phyloP scores from a whole-genome alignment of 2,888 invertebrate species.

The Thelaira solivaga region DNA sequence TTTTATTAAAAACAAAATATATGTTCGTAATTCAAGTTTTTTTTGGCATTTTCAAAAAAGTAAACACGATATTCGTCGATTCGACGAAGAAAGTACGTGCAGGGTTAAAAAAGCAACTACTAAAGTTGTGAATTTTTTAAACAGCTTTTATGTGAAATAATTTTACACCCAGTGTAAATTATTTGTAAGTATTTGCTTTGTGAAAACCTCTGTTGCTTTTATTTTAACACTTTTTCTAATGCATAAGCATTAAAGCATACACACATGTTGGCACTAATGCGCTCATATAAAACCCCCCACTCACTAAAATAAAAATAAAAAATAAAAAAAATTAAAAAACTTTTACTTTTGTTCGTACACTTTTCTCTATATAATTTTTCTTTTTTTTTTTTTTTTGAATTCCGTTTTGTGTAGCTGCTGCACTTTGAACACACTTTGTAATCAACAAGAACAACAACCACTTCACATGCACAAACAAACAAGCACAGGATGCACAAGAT shows the following conservation, averaged over 20 bases:
- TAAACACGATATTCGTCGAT: too few species aligned
- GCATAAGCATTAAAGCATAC: neutral
- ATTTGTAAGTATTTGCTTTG: neutral
- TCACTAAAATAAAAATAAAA: too few species aligned
- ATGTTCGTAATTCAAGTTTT: too few species aligned
- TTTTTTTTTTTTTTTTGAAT: neutral
- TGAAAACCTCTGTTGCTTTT: neutral
- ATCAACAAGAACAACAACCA: slow-evolving; percentile 9
- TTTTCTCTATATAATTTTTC: neutral
- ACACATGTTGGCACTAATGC: neutral
- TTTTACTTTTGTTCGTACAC: slow-evolving; percentile 13
- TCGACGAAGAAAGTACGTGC: too few species aligned
- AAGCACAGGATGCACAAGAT: too few species aligned
- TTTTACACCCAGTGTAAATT: neutral
- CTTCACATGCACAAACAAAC: neutral
- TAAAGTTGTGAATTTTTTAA: too few species aligned
- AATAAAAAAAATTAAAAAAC: neutral
- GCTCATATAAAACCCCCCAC: neutral
- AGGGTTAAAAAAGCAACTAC: too few species aligned
- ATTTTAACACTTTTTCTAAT: neutral
- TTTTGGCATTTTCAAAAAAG: too few species aligned
- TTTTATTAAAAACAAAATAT: too few species aligned
- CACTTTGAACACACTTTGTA: neutral
- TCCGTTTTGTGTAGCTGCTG: neutral
- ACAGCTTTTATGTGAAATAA: too few species aligned